phyloP scores from a whole-genome alignment of 1,140 invertebrate genomes.

The Periplaneta americana region DNA sequence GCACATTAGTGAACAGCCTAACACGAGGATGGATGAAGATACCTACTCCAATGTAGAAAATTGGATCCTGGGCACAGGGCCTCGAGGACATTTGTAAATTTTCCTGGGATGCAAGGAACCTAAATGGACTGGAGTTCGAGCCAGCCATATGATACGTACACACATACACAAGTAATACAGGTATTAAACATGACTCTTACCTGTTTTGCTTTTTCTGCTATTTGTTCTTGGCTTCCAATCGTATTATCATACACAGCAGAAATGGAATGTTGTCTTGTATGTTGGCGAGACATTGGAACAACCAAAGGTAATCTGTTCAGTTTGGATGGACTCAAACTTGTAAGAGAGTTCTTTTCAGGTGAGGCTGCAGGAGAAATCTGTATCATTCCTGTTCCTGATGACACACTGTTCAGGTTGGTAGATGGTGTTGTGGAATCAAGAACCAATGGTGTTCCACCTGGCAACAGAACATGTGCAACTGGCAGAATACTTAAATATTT shows the following conservation, averaged over 20 bases:
- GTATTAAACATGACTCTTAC: too few species aligned
- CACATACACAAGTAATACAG: too few species aligned
- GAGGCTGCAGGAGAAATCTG: background rate
- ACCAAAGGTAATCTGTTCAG: constrained; percentile 12
- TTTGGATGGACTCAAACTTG: background rate
- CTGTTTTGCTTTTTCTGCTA: constrained; percentile 85
- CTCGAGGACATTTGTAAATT: too few species aligned
- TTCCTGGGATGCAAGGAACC: too few species aligned
- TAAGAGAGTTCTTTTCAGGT: background rate
- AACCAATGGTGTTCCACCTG: constrained; percentile 50
- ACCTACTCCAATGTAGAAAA: too few species aligned
- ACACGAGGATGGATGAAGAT: too few species aligned
- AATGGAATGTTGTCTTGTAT: constrained; percentile 32
- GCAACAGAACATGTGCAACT: too few species aligned
- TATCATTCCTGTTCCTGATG: background rate
- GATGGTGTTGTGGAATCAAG: constrained; percentile 34
- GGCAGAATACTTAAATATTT: too few species aligned
- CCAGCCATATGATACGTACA: too few species aligned
- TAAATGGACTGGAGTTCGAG: too few species aligned
- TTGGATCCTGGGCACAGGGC: too few species aligned
- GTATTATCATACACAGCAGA: constrained; percentile 46
- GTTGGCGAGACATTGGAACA: constrained; percentile 10
- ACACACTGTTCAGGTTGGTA: constrained; percentile 16
- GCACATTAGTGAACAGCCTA: too few species aligned
- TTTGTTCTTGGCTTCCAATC: constrained; percentile 62